Evolutionary conservation across 2,797 vertebrate species (phyloP).

Genomic region (Caiman crocodilus): DNA sequence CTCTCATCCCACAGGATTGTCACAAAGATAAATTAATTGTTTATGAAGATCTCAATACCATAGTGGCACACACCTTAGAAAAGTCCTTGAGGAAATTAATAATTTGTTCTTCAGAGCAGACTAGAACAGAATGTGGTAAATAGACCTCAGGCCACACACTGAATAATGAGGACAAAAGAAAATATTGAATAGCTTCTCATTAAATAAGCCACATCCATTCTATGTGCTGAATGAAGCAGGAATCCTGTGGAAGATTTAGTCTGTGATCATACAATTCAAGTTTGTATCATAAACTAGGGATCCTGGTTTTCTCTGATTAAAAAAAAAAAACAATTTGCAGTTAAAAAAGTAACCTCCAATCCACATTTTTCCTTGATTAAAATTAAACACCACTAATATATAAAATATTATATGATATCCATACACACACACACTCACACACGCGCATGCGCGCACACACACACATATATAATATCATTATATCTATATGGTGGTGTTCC

Average conservation of each 20-base stretch:
- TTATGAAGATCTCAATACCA: background rate
- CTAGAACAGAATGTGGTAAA: background rate
- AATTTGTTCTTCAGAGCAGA: background rate
- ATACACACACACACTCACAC: too few species aligned
- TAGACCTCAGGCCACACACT: background rate
- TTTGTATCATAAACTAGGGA: background rate
- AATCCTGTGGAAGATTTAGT: background rate
- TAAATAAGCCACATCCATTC: background rate
- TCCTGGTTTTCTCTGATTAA: too few species aligned
- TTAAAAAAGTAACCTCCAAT: too few species aligned
- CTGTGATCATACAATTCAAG: background rate
- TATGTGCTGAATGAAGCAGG: background rate
- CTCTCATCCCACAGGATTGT: background rate
- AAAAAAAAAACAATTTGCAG: too few species aligned
- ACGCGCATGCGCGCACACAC: too few species aligned
- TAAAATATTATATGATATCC: too few species aligned
- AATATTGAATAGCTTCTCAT: background rate
- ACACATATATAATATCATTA: too few species aligned
- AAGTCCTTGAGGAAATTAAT: background rate
- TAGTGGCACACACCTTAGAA: background rate
- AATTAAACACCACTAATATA: too few species aligned
- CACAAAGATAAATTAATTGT: background rate
- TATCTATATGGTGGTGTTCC: too few species aligned
- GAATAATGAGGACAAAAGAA: background rate
- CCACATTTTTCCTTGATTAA: too few species aligned